Evolutionary conservation across 2,113 vertebrate genomes (phyloP).

Genomic region (Camelus bactrianus): DNA sequence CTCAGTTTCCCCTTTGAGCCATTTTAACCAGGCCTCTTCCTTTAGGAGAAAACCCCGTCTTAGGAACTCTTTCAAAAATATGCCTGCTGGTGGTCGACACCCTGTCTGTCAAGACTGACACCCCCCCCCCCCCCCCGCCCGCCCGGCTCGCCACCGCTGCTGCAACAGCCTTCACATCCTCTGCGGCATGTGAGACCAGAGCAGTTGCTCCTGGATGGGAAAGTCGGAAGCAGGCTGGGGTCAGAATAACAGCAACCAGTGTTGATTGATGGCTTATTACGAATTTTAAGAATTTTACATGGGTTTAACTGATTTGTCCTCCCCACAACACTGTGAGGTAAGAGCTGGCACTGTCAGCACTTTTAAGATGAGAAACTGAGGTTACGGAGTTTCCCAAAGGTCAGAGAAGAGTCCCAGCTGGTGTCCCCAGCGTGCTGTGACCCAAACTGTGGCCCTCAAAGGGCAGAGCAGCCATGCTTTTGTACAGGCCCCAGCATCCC

Average conservation of each 20-base stretch:
- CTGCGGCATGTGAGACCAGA: not conserved
- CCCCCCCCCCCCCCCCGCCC: rapidly evolving
- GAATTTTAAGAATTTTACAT: not conserved
- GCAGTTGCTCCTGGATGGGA: not conserved
- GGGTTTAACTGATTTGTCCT: not conserved
- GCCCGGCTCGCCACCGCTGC: rapidly evolving
- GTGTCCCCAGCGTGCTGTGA: not conserved
- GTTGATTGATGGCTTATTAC: rapidly evolving
- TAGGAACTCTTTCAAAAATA: not conserved
- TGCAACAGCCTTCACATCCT: not conserved
- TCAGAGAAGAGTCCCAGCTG: not conserved
- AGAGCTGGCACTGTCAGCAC: too few relatives aligned
- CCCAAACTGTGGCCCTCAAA: not conserved
- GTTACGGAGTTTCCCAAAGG: not conserved
- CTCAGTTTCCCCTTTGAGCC: not conserved
- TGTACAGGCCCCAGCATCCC: not conserved
- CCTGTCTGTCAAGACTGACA: too few relatives aligned
- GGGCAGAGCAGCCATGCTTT: not conserved
- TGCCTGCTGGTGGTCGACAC: not conserved
- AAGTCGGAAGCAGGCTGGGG: too few relatives aligned
- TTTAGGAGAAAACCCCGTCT: not conserved
- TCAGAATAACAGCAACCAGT: not conserved
- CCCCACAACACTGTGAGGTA: not conserved
- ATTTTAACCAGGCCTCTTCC: not conserved
- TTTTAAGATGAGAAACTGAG: not conserved